Evolutionary conservation across 2,888 invertebrate species (phyloP).

Genomic region (Macaria notata): DNA sequence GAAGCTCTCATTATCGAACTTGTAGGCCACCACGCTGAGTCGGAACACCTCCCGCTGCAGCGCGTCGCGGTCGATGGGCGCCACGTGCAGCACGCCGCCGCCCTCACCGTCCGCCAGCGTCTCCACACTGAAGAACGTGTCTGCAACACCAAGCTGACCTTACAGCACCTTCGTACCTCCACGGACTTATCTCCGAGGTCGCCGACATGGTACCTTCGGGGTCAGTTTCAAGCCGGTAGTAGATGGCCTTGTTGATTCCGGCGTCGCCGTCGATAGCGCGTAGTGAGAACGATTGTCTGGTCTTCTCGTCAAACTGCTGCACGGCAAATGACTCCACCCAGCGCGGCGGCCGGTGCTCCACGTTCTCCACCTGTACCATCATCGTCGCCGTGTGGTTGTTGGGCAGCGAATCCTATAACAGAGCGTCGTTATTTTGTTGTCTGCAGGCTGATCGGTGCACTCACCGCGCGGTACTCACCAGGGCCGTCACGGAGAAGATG

Average conservation of each 20-base stretch:
- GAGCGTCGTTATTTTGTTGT: too few relatives aligned
- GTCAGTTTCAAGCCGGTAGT: conserved; percentile 68
- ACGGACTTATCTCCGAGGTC: too few relatives aligned
- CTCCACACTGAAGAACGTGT: conserved; percentile 62
- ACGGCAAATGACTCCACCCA: conserved; percentile 82
- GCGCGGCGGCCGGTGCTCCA: conserved; percentile 81
- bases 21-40: conserved; percentile 73
- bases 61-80: conserved; percentile 70
- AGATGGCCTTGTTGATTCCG: conserved; percentile 77
- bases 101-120: conserved; percentile 51
- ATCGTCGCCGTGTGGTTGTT: conserved; percentile 68
- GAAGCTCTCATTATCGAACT: conserved; percentile 57
- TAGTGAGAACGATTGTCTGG: conserved; percentile 62
- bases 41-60: conserved; percentile 71
- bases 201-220: conserved; percentile 51
- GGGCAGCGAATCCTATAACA: conserved; percentile 62
- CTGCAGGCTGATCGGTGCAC: too few relatives aligned
- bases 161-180: too few relatives aligned
- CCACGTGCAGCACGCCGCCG: conserved; percentile 61
- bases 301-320: conserved; percentile 81
- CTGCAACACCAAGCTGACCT: conserved; percentile 38
- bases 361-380: conserved; percentile 82
- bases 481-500: conserved; percentile 78
- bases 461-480: conserved; percentile 49
- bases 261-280: conserved; percentile 84